These are phyloP conservation scores for Eristalis tenax DNA, from an alignment of 2,888 invertebrate species.

Conservation along the genomic window DNA sequence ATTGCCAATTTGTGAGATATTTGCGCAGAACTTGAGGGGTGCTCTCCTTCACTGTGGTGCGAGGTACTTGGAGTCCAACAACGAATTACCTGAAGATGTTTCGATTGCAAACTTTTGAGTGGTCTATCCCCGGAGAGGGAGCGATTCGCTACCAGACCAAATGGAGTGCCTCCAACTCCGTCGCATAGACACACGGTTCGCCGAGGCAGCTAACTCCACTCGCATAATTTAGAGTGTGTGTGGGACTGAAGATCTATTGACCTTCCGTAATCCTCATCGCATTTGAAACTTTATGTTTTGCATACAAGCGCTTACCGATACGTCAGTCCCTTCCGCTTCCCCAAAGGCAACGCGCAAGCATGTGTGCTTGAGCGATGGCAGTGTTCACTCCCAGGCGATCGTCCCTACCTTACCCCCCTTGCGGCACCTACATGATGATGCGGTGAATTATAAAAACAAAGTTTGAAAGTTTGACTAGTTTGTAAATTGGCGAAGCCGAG, in stretches of 20 bases:
- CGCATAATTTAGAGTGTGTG: constrained; percentile 26
- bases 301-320: constrained; percentile 16
- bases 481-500: background rate
- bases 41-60: background rate
- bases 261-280: background rate
- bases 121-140: background rate
- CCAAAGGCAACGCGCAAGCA: constrained; percentile 11
- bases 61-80: background rate
- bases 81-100: constrained; percentile 47
- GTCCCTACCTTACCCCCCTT: background rate
- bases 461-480: constrained; percentile 28
- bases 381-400: background rate
- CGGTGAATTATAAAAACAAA: constrained; percentile 28
- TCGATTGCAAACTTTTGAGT: constrained; percentile 8
- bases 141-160: background rate
- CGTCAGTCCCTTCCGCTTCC: constrained; percentile 32
- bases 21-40: constrained; percentile 38
- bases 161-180: background rate
- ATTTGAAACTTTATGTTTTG: constrained; percentile 8
- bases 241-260: background rate
- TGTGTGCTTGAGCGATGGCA: background rate
- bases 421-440: background rate
- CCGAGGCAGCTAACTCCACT: constrained; percentile 32
- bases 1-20: constrained; percentile 56
- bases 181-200: background rate